Conservation (phyloP, 1,140 invertebrate genomes). For the Leucophenga varia region DNA sequence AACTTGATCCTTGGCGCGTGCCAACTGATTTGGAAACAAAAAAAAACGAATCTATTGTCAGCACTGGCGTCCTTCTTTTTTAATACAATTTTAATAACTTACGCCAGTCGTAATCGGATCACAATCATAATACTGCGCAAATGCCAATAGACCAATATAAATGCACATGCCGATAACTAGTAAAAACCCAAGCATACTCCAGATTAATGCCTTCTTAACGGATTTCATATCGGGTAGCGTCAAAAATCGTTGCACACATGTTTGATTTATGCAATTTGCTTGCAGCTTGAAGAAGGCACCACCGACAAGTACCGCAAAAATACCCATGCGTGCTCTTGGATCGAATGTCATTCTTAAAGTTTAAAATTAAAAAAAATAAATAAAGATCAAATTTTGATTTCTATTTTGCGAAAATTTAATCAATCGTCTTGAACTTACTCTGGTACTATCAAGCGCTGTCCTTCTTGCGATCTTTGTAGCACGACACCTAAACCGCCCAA, state of each 20-base stretch:
- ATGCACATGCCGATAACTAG: conserved; percentile 68
- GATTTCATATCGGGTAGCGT: conserved; percentile 67
- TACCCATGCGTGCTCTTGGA: conserved; percentile 70
- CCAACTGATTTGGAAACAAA: conserved; percentile 33
- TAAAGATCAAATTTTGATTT: neutral
- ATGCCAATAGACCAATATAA: conserved; percentile 73
- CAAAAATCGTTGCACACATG: conserved; percentile 81
- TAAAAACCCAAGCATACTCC: conserved; percentile 66
- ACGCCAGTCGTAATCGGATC: conserved; percentile 69
- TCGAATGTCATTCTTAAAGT: conserved; percentile 70
- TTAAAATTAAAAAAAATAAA: neutral
- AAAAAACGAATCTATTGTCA: neutral
- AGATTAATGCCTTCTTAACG: conserved; percentile 64
- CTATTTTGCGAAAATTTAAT: neutral
- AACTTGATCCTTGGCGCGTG: conserved; percentile 66
- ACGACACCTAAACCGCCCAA: conserved; percentile 76
- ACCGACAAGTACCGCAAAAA: conserved; percentile 75
- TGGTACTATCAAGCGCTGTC: conserved; percentile 73
- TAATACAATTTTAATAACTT: conserved; percentile 5
- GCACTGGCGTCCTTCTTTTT: too few relatives aligned
- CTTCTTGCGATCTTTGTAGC: conserved; percentile 69
- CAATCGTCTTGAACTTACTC: conserved; percentile 72
- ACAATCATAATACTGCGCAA: conserved; percentile 71
- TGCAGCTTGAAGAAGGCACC: conserved; percentile 76
- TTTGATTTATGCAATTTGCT: conserved; percentile 82